Conservation (phyloP, 2,888 invertebrate species). For the Trissonchulus sp. region DNA sequence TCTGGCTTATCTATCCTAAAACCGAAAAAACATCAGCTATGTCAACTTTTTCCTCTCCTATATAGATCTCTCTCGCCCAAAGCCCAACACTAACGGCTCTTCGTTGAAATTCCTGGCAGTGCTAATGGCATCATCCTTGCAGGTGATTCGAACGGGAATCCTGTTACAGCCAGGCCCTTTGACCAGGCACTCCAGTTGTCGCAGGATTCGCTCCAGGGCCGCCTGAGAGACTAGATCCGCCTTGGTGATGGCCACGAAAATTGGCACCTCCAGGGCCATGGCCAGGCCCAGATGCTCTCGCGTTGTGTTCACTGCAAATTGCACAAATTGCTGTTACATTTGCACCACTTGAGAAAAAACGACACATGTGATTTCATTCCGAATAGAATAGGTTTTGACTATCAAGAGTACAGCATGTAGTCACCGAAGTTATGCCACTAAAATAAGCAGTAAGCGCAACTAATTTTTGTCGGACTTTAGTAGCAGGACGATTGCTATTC, state of each 20-base stretch:
- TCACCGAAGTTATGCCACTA: too few relatives aligned
- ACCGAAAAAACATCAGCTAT: too few relatives aligned
- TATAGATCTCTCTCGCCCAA: too few relatives aligned
- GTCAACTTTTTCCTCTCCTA: too few relatives aligned
- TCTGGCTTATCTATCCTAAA: too few relatives aligned
- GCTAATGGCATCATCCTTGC: conserved; percentile 68
- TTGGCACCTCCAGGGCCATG: conserved; percentile 63
- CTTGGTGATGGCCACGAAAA: conserved; percentile 89
- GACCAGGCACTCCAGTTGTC: conserved; percentile 61
- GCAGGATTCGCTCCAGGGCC: conserved; percentile 56
- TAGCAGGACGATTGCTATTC: too few relatives aligned
- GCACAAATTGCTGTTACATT: too few relatives aligned
- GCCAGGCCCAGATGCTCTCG: conserved; percentile 80
- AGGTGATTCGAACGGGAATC: conserved; percentile 64
- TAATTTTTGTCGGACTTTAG: too few relatives aligned
- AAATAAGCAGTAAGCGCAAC: too few relatives aligned
- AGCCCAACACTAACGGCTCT: background rate
- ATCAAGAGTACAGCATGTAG: too few relatives aligned
- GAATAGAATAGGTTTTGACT: too few relatives aligned
- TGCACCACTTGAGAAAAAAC: too few relatives aligned
- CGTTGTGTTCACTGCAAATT: conserved; percentile 59
- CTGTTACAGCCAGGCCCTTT: conserved; percentile 63
- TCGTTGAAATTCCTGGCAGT: conserved; percentile 63
- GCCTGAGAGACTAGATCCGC: conserved; percentile 68
- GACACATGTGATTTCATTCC: background rate